Conservation (phyloP, 2,888 invertebrate species). For the Plagiodera versicolora region DNA sequence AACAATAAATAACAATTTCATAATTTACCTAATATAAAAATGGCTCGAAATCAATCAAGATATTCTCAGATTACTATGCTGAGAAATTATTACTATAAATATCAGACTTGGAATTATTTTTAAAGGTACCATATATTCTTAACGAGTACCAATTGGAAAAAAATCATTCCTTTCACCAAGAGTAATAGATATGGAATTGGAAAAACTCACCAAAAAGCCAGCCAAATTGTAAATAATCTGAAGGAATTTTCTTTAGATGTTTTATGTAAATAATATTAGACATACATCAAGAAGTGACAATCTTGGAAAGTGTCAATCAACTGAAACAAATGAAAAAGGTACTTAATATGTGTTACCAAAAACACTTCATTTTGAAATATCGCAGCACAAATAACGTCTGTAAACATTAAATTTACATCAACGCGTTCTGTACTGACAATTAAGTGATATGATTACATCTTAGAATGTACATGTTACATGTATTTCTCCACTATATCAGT, state of each 20-base stretch:
- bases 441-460: no score
- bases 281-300: neutral
- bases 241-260: neutral
- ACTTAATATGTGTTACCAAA: neutral
- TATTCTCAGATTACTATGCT: constrained; percentile 16
- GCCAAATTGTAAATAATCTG: neutral
- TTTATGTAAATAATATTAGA: neutral
- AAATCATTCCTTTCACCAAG: no score
- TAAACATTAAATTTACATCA: neutral
- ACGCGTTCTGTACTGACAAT: neutral
- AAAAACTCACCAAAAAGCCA: neutral
- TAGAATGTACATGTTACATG: no score
- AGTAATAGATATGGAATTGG: no score
- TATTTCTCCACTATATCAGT: no score
- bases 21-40: constrained; percentile 39
- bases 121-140: no score
- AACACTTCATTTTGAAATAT: neutral
- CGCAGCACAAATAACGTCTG: neutral
- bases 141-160: no score
- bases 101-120: neutral
- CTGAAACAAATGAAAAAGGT: no score
- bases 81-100: neutral
- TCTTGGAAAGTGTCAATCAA: neutral
- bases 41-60: constrained; percentile 31
- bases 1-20: constrained; percentile 47